Evolutionary conservation across 2,888 invertebrate genomes (phyloP).

Genomic region (Pteria penguin): DNA sequence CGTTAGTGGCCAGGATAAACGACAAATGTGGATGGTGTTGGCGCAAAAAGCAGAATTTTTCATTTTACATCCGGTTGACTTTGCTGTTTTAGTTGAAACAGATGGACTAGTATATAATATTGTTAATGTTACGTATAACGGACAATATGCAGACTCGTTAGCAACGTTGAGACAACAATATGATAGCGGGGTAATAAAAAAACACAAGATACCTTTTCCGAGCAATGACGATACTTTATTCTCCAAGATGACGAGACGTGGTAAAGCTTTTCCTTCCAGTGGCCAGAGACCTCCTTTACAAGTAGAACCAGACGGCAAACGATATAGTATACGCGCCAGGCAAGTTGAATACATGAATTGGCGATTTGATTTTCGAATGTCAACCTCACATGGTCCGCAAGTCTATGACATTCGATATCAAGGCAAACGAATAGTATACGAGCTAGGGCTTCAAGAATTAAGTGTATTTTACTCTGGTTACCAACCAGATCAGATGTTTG

Average conservation of each 20-base stretch:
- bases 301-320: conserved; percentile 63
- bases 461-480: conserved; percentile 67
- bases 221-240: conserved; percentile 23
- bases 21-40: conserved; percentile 53
- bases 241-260: conserved; percentile 51
- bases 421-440: conserved; percentile 67
- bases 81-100: conserved; percentile 48
- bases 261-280: conserved; percentile 37
- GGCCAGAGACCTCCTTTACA: conserved; percentile 55
- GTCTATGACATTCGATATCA: conserved; percentile 62
- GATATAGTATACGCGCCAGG: conserved; percentile 61
- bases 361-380: conserved; percentile 68
- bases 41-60: conserved; percentile 52
- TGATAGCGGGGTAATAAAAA: too few relatives aligned
- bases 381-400: conserved; percentile 59
- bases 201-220: conserved; percentile 31
- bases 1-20: conserved; percentile 25
- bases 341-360: conserved; percentile 68
- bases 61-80: conserved; percentile 60
- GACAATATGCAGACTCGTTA: too few relatives aligned
- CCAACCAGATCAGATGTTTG: conserved; percentile 53
- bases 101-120: too few relatives aligned
- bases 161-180: conserved; percentile 1
- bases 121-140: too few relatives aligned
- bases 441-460: conserved; percentile 71